These are phyloP conservation scores for Isurus oxyrinchus DNA, from an alignment of 2,113 vertebrate genomes.

Conservation along the genomic window DNA sequence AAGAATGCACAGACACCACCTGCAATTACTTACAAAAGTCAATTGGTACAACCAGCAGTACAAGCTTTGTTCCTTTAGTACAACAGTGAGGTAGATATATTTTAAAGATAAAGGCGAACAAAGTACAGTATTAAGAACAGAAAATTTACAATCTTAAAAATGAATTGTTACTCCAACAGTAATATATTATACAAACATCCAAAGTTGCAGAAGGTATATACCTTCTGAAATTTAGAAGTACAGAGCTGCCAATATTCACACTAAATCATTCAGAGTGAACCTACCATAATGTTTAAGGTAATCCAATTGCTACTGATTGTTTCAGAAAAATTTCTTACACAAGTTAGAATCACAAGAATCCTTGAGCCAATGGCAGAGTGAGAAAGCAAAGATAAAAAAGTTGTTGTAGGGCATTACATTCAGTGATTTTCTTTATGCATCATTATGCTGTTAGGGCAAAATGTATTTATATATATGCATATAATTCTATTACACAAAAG, in stretches of 20 bases:
- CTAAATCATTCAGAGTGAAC: background rate
- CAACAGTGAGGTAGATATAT: conserved; percentile 84
- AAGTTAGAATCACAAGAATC: conserved; percentile 11
- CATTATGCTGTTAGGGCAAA: background rate
- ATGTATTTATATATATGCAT: conserved; percentile 14
- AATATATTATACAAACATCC: conserved; percentile 27
- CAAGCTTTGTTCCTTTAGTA: conserved; percentile 52
- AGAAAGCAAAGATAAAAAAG: background rate
- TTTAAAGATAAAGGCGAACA: conserved; percentile 51
- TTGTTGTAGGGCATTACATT: conserved; percentile 23
- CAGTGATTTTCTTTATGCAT: conserved; percentile 30
- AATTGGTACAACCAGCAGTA: conserved; percentile 56
- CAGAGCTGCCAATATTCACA: conserved; percentile 24
- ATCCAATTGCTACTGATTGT: background rate
- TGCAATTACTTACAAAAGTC: conserved; percentile 49
- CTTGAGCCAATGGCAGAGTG: conserved; percentile 12
- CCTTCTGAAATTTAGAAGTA: conserved; percentile 9
- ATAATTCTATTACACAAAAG: conserved; percentile 8
- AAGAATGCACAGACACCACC: conserved; percentile 49
- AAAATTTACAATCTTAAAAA: conserved; percentile 57
- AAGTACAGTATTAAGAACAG: conserved; percentile 38
- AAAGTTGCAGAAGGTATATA: conserved; percentile 23
- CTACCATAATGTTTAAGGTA: conserved; percentile 29
- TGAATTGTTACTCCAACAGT: conserved; percentile 28
- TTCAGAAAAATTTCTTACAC: background rate